Conservation (phyloP, 2,797 vertebrate species). For the Siniperca undulata region DNA sequence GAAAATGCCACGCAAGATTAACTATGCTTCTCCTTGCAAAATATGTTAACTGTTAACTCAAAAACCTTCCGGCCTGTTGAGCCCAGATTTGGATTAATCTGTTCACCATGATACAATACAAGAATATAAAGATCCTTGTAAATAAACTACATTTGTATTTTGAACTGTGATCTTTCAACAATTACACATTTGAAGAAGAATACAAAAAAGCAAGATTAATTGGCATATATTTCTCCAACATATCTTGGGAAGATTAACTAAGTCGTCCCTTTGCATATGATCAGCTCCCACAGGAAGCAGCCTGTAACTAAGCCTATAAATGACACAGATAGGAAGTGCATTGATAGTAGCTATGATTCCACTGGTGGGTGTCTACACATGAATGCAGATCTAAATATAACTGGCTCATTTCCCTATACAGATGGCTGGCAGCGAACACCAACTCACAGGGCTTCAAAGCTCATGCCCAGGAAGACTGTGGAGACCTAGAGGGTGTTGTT, state of each 20-base stretch:
- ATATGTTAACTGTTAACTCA: neutral
- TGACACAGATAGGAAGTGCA: constrained; percentile 48
- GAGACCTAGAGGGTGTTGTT: constrained; percentile 56
- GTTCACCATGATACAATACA: neutral
- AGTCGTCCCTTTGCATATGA: constrained; percentile 6
- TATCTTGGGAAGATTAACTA: neutral
- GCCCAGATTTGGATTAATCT: constrained; percentile 11
- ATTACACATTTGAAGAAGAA: neutral
- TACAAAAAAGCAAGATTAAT: neutral
- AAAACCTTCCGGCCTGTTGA: constrained; percentile 4
- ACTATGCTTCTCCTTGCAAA: no score
- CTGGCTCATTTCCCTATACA: constrained; percentile 37
- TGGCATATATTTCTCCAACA: neutral
- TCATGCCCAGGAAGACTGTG: constrained; percentile 50
- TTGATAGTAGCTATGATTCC: constrained; percentile 53
- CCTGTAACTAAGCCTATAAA: constrained; percentile 19
- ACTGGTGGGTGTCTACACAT: constrained; percentile 49
- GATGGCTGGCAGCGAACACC: constrained; percentile 58
- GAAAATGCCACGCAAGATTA: no score
- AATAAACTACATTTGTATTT: neutral
- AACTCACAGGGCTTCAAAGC: constrained; percentile 62
- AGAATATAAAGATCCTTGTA: neutral
- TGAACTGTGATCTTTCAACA: constrained; percentile 1
- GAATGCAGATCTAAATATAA: constrained; percentile 64
- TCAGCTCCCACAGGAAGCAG: constrained; percentile 21